Conservation (phyloP, 1,140 invertebrate genomes). For the Elymnias hypermnestra region DNA sequence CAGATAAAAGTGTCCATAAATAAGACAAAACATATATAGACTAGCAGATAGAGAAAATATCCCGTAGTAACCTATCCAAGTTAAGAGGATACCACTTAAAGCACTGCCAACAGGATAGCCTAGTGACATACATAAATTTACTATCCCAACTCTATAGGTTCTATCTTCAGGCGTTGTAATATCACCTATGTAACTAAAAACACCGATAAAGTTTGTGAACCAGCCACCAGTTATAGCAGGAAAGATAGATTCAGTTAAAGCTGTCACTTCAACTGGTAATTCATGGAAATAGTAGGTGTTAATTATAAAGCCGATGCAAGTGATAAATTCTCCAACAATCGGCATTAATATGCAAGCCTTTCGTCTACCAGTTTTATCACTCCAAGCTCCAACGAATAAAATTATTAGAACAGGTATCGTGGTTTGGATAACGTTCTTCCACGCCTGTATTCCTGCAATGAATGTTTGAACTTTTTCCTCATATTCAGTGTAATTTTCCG, state of each 20-base stretch:
- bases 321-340: constrained; percentile 87
- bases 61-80: constrained; percentile 86
- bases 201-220: constrained; percentile 91
- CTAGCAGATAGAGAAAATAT: constrained; percentile 84
- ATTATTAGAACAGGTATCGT: constrained; percentile 84
- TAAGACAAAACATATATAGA: constrained; percentile 84
- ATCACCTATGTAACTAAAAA: constrained; percentile 93
- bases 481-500: constrained; percentile 81
- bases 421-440: constrained; percentile 87
- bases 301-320: constrained; percentile 84
- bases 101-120: constrained; percentile 88
- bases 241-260: constrained; percentile 84
- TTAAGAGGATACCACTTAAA: constrained; percentile 81
- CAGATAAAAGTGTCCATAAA: constrained; percentile 81
- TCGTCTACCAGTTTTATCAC: constrained; percentile 82
- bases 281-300: constrained; percentile 86
- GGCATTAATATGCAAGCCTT: constrained; percentile 91
- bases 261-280: constrained; percentile 85
- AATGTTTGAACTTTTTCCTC: constrained; percentile 85
- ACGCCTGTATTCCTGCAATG: constrained; percentile 84
- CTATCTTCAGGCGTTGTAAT: constrained; percentile 87
- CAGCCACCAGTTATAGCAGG: constrained; percentile 88
- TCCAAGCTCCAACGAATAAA: constrained; percentile 88
- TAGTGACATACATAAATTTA: constrained; percentile 87
- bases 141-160: constrained; percentile 89